These are phyloP conservation scores for Hypomesus transpacificus DNA, from an alignment of 2,113 vertebrate genomes.

Conservation along the genomic window DNA sequence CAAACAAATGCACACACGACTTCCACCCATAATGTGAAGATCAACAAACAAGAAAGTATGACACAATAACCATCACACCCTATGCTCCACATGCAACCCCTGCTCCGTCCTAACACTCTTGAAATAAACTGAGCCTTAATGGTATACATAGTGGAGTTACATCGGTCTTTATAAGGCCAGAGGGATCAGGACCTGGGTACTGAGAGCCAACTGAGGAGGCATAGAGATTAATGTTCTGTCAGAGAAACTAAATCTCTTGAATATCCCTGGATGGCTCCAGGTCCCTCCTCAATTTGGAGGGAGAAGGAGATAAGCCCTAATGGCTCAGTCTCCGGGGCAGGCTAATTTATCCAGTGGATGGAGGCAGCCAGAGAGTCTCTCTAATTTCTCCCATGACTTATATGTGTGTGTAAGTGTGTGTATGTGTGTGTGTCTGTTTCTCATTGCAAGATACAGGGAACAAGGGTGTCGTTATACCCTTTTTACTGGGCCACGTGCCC, in stretches of 20 bases:
- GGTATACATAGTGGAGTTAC: conserved; percentile 27
- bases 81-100: too few relatives aligned
- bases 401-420: too few relatives aligned
- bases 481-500: too few relatives aligned
- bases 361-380: conserved; percentile 31
- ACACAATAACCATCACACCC: too few relatives aligned
- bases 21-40: too few relatives aligned
- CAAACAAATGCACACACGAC: background rate
- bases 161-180: conserved; percentile 38
- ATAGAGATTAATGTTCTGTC: conserved; percentile 64
- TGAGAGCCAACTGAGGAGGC: conserved; percentile 30
- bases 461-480: too few relatives aligned
- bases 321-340: conserved; percentile 41
- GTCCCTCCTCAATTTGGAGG: conserved; percentile 73
- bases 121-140: conserved; percentile 11
- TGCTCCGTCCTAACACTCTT: too few relatives aligned
- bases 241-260: conserved; percentile 55
- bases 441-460: too few relatives aligned
- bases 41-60: too few relatives aligned
- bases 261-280: conserved; percentile 54
- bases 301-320: conserved; percentile 52
- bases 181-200: conserved; percentile 28
- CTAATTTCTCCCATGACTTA: too few relatives aligned
- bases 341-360: conserved; percentile 56
- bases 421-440: too few relatives aligned